phyloP scores from a whole-genome alignment of 2,888 invertebrate species.

The Acrobasis consociella region DNA sequence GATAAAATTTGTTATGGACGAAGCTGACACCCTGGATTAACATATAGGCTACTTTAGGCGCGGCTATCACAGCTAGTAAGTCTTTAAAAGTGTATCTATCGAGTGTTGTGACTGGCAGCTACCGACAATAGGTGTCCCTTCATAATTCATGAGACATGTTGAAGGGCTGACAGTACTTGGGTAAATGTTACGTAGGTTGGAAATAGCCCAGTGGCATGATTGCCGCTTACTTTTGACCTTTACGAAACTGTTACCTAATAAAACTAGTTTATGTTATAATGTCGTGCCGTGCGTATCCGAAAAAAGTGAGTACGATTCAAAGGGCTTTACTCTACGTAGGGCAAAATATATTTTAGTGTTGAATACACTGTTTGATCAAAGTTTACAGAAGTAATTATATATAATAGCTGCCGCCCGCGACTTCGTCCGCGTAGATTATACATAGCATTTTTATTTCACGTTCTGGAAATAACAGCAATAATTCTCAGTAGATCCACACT shows the following conservation, averaged over 20 bases:
- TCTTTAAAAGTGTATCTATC: neutral
- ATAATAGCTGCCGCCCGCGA: no score
- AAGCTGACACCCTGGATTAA: no score
- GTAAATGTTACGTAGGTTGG: constrained; percentile 6
- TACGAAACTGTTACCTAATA: constrained; percentile 23
- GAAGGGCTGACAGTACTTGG: neutral
- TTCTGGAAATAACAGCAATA: no score
- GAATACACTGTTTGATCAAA: no score
- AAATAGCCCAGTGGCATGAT: constrained; percentile 18
- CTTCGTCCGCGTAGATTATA: no score
- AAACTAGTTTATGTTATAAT: constrained; percentile 16
- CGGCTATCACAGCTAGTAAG: no score
- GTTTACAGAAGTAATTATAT: no score
- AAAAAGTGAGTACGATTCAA: neutral
- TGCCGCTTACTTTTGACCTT: constrained; percentile 25
- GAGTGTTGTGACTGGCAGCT: neutral
- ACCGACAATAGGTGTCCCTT: neutral
- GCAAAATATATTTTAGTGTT: neutral
- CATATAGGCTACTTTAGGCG: no score
- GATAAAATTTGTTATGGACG: no score
- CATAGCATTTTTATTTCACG: no score
- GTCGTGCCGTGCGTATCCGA: neutral
- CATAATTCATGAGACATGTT: constrained; percentile 9
- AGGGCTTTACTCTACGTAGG: neutral
- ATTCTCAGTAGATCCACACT: no score